Percentiles rank a stretch among this genome's conserved stretches.
Evolutionary conservation across 2,888 invertebrate genomes (phyloP).

Genomic region (Parnassius apollo): DNA sequence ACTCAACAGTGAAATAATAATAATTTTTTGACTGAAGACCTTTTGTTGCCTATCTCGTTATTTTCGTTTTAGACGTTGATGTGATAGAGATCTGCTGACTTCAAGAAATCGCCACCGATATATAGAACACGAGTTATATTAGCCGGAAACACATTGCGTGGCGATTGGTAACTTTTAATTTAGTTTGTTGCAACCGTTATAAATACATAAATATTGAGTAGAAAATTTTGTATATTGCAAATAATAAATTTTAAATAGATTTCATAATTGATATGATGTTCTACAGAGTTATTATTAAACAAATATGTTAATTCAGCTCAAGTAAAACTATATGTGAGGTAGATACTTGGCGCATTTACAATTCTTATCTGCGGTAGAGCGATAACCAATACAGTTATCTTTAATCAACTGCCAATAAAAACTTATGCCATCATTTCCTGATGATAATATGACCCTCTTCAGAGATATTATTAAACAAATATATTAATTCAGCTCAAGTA

Average conservation of each 20-base stretch:
- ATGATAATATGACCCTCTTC: not conserved
- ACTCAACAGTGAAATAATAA: too few relatives aligned
- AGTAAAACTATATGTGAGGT: conserved; percentile 1
- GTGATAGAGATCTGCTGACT: not conserved
- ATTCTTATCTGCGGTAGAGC: conserved; percentile 17
- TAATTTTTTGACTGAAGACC: too few relatives aligned
- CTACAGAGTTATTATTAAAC: too few relatives aligned
- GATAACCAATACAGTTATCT: conserved; percentile 19
- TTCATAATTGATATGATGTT: not conserved
- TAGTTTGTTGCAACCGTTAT: not conserved
- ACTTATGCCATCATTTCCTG: conserved; percentile 29
- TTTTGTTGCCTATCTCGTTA: too few relatives aligned
- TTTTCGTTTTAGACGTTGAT: not conserved
- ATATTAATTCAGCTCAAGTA: conserved; percentile 10
- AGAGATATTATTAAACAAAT: not conserved
- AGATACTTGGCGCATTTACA: conserved; percentile 5
- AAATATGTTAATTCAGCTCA: conserved; percentile 12
- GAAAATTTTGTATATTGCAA: not conserved
- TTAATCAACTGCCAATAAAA: conserved; percentile 26
- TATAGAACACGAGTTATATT: conserved; percentile 1
- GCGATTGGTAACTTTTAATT: conserved; percentile 17
- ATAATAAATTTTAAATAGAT: conserved; percentile 9
- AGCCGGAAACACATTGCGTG: conserved; percentile 11
- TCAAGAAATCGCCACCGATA: not conserved
- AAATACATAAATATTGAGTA: not conserved